These are phyloP conservation scores for Agrotis puta DNA, from an alignment of 2,888 invertebrate genomes.

Conservation along the genomic window DNA sequence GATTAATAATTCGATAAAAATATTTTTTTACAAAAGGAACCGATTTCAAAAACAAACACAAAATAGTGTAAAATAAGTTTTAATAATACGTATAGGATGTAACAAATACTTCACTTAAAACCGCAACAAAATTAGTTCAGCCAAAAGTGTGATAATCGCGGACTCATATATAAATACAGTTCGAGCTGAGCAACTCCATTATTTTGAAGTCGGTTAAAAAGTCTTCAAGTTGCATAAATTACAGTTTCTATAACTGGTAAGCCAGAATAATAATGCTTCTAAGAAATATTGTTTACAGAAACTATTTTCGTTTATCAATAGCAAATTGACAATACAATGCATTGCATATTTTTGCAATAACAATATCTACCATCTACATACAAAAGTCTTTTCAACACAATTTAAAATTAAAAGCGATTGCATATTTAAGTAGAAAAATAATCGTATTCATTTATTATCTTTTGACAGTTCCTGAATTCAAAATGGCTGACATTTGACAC, in stretches of 20 bases:
- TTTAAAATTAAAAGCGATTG: conserved; percentile 27
- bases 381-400: conserved; percentile 4
- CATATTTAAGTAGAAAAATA: conserved; percentile 11
- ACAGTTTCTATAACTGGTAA: background rate
- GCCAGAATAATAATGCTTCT: background rate
- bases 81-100: no score
- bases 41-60: no score
- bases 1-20: background rate
- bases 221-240: no score
- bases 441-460: conserved; percentile 16
- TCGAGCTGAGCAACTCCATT: no score
- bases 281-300: background rate
- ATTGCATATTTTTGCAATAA: conserved; percentile 19
- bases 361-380: background rate
- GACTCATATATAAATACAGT: no score
- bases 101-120: no score
- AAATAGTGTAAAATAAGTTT: no score
- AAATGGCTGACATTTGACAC: conserved; percentile 48
- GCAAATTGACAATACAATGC: conserved; percentile 14
- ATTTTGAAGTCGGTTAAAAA: no score
- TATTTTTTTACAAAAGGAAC: no score
- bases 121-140: no score
- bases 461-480: conserved; percentile 28
- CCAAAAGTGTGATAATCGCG: no score
- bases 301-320: background rate